phyloP scores from a whole-genome alignment of 2,888 invertebrate species.

The Stramonita haemastoma region DNA sequence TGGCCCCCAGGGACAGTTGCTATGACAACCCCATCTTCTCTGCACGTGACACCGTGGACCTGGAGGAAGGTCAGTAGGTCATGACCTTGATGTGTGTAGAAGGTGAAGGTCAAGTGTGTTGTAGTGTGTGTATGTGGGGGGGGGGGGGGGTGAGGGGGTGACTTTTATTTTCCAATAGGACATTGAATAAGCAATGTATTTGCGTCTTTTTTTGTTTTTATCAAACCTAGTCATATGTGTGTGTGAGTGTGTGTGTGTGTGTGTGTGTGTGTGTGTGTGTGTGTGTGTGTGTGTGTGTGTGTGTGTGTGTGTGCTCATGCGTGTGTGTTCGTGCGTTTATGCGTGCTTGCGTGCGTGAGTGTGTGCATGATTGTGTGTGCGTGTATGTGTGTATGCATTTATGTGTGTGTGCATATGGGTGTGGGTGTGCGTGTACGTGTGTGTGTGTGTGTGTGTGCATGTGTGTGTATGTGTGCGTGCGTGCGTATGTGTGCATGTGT shows the following conservation, averaged over 20 bases:
- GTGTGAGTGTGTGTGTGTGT: too few relatives aligned
- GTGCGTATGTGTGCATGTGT: constrained; percentile 23
- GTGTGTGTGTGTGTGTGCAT: background rate
- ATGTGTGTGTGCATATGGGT: too few relatives aligned
- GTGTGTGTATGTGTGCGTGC: background rate
- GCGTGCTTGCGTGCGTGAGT: background rate
- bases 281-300: too few relatives aligned
- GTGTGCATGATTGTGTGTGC: background rate
- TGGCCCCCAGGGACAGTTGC: background rate
- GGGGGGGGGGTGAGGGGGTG: too few relatives aligned
- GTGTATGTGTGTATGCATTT: background rate
- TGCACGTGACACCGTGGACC: background rate
- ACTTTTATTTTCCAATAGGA: too few relatives aligned
- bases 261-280: too few relatives aligned
- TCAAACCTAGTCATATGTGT: too few relatives aligned
- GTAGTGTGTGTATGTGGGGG: too few relatives aligned
- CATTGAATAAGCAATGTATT: too few relatives aligned
- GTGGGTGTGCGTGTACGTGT: background rate
- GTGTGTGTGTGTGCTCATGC: background rate
- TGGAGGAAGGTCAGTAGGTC: constrained; percentile 20
- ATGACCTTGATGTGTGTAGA: background rate
- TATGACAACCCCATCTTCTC: constrained; percentile 21
- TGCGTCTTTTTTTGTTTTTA: too few relatives aligned
- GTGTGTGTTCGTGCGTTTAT: background rate
- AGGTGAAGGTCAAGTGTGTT: too few relatives aligned